Base-by-base conservation (phyloP, 2,113 vertebrate genomes). In the Muntiacus muntjak region DNA sequence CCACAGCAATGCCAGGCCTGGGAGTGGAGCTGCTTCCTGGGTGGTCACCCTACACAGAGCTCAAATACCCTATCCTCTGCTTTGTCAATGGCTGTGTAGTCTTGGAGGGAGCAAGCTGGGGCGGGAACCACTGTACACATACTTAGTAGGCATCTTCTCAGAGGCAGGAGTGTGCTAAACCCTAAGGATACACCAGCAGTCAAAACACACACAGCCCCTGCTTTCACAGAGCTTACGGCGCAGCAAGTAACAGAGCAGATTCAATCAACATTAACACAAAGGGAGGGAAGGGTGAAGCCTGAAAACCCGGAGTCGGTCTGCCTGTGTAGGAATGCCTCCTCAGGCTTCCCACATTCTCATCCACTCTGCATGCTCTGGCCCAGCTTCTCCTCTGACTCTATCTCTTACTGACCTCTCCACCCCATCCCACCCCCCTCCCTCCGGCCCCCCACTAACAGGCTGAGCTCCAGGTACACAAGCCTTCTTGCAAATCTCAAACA, bases 211-310 rank as follows among this genome's bases (percentile, higher is more conserved):
- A 0, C 12, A 3, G 45, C 9, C 74, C 26, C 87, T n/a, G 54
- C 60, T 64, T 26, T n/a, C 15, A 28, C 0, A 4, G 36, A 54
- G 87, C 47, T 43, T 11, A 10, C 0, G 1, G 3, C 2, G 1
- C 40, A 15, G 87, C 30, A 23, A 33, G 81, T 36, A 57, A 54
- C 54, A 33, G 25, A 2, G 52, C n/a, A 12, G 11, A 60, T 9
- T 6, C 19, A 10, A 16, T 6, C 25, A 1, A 9, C 2, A 52
- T 71, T 23, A 2, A 14, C 0, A 10, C 23, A 14, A 19, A 14
- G 43, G n/a, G 43, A 16, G 15, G 3, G 64, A 87, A 45, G 23
- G 25, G 0, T 0, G 36, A 64, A 54, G 6, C n/a, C 67, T 21
- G 25, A 0, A 47, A 52, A 57, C 25, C 26, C 17, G 0, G n/a